phyloP scores from a whole-genome alignment of 2,113 vertebrate genomes.

The Pteronura brasiliensis region DNA sequence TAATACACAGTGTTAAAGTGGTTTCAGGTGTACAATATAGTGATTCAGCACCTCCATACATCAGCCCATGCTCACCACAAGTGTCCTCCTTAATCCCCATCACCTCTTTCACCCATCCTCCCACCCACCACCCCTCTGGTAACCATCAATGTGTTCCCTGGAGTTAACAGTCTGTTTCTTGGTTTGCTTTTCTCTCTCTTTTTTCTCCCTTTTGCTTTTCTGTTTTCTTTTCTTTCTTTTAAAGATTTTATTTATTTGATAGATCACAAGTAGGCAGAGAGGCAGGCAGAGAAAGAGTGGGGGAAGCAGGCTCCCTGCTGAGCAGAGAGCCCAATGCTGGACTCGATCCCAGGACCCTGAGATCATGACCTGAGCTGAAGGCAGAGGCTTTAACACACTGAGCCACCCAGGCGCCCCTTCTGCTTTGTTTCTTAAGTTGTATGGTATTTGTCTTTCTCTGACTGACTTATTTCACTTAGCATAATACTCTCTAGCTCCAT shows the following conservation, averaged over 20 bases:
- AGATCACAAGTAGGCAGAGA: too few relatives aligned
- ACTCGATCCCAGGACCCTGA: too few relatives aligned
- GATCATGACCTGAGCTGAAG: too few relatives aligned
- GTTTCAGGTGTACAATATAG: neutral
- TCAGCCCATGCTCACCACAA: neutral
- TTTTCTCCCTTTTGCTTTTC: neutral
- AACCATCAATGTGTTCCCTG: neutral
- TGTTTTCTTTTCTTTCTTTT: neutral
- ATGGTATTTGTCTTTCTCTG: neutral
- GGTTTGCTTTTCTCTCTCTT: neutral
- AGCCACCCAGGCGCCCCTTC: too few relatives aligned
- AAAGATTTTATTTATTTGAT: too few relatives aligned
- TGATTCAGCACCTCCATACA: neutral
- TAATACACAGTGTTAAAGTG: neutral
- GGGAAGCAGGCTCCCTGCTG: too few relatives aligned
- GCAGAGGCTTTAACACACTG: too few relatives aligned
- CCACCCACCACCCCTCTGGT: neutral
- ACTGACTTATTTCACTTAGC: neutral
- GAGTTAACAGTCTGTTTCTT: neutral
- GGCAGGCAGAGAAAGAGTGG: too few relatives aligned
- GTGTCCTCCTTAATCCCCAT: neutral
- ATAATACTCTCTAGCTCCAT: neutral
- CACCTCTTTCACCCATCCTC: neutral
- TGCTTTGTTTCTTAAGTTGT: neutral
- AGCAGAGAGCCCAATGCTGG: too few relatives aligned